Base-by-base conservation (phyloP, 2,797 vertebrate genomes). In the Clarias pachynema region DNA sequence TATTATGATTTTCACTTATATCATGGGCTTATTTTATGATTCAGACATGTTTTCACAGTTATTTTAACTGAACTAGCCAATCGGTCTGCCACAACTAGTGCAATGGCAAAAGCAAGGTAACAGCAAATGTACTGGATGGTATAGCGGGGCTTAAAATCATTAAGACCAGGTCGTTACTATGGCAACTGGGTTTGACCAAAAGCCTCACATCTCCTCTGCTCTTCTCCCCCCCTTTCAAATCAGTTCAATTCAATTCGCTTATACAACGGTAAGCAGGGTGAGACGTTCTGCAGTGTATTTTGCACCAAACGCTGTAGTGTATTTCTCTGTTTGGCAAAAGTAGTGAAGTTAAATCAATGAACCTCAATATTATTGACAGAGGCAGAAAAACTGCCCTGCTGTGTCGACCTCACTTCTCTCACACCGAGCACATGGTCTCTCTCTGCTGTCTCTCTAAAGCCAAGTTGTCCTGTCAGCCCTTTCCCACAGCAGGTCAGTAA, bases 81-180 rank as follows among this genome's bases (percentile, higher is more conserved):
- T 56, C 8, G 18, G 7, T 20, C 72, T 31, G 18, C 29, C 9
- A 22, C 12, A 59, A 59, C 29, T 18, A 59, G 29, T 34, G 53
- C 53, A 59, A 77, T 77, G 8, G 26, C 24, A 49, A 49, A 49
- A 26, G 44, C 10, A 34, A 59, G 22, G 29, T 34, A 59, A 34
- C 22, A 5, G 29, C 74, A 77, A 5, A 77, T 29, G 6, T 77
- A 0, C 26, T 34, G 72, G 3, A 26, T 74, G 29, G 34, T 77
- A 31, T 77, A 77, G 29, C 53, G 5, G 26, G 18, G 74, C 29
- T 77, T 37, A 34, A 15, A 16, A 0, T 77, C 29, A 34, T 77
- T 77, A 77, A 2, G 29, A 22, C 74, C 53, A 59, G 74, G 56
- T 77, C 4, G 56, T 77, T 77, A 59, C 74, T 77, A 34, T 77